Base-by-base conservation (phyloP, 2,888 invertebrate genomes). In the Branchellion lobata region DNA sequence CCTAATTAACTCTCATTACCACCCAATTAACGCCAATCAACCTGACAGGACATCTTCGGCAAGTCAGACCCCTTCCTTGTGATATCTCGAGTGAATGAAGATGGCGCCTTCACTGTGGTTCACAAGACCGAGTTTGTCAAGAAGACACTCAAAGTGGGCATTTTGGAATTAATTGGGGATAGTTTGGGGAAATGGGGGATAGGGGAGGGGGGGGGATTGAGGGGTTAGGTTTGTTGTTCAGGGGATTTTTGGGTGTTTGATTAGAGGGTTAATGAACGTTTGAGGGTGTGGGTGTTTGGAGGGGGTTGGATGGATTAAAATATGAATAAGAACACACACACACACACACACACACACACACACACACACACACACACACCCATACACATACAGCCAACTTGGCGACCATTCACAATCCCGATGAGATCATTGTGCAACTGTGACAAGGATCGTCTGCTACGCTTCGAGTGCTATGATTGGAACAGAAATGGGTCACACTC, bases 81-180 rank as follows among this genome's bases (percentile, higher is more conserved):
- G n/a, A 86, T 90, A 79, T 86, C 86, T 80, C 85, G 88, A 81
- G 85, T 85, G 29, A 89, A 89, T 84, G 89, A 88, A 82, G 89
- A 89, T 83, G 69, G 69, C 27, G 79, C 69, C 74, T 89, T 86
- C 82, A 87, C 89, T 78, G 86, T 90, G 8, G 90, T 90, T 0
- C 89, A 90, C 83, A 88, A 90, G 83, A 90, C 90, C 61, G 90
- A 91, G 84, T 88, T 88, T 21, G 86, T 89, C 74, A 89, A 88
- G 84, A 89, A 88, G 81, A 89, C 89, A 14, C 84, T 89, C 65
- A 89, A 90, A n/a, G 61, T 57, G 24, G 21, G 61, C 14, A n/a
- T 57, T 84, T 5, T 40, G 40, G 40, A 14, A 40, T 5, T 40
- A 8, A 40, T 40, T 8, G n/a, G n/a, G n/a, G n/a, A n/a, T n/a